Evolutionary conservation across 2,797 vertebrate genomes (phyloP), one percentile per base, ranked within the genome.

Genomic region (Neosalanx taihuensis): DNA sequence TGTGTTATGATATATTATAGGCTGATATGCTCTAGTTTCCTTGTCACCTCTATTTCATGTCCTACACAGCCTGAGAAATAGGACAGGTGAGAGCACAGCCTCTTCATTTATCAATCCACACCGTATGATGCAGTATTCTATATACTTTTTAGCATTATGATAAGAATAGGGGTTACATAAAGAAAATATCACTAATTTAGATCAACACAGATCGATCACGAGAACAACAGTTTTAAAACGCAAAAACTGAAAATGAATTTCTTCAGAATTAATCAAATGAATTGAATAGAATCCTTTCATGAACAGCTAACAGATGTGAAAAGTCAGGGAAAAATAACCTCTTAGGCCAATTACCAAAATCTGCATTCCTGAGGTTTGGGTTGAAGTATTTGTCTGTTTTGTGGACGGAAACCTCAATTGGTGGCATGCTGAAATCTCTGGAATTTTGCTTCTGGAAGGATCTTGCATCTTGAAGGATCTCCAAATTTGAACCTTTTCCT

Each of bases 401-500:
- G 33, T 83, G 80, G 79, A 88, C 31, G 67, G 80, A 90, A 90
- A 88, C 87, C 80, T 88, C 86, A 89, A 85, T 85, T 89, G 81
- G 77, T 86, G 84, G 83, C 84, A 86, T 88, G 77, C 79, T 83
- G 79, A 89, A 89, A 81, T 88, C 88, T 84, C 79, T 83, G 66
- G 67, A 83, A 69, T 85, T 82, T 78, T 78, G 85, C 67, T 75
- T 86, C 86, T 88, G 79, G 73, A 84, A 82, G 76, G 81, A 64
- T 26, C 23, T 26, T 26, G 23, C 1, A 78, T 75, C 85, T 74
- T 26, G 31, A 51, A 33, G 41, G 53, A 35, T 13, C 15, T 33
- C 20, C 53, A 72, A 76, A 84, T 71, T 79, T 67, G 70, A 79
- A 72, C 70, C 46, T 75, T 83, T 82, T 84, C 83, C 76, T 76